Evolutionary conservation across 1,140 invertebrate species (phyloP).

Genomic region (Paracyclopina nana): DNA sequence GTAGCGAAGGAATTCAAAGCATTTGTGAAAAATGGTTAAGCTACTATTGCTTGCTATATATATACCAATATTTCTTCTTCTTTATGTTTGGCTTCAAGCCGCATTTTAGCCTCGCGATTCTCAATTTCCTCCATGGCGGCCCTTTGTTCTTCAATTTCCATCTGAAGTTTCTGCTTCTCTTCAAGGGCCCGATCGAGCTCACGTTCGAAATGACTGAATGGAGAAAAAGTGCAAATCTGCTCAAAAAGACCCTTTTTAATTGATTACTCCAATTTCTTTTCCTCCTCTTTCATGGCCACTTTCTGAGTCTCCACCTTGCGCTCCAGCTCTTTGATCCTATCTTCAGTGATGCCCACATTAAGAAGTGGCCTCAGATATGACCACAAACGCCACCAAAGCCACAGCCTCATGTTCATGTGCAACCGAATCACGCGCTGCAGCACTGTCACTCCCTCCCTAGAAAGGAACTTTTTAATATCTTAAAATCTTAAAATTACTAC

Average conservation of each 20-base stretch:
- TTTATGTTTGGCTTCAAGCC: not conserved
- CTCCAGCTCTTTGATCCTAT: conserved; percentile 47
- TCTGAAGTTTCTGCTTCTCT: not conserved
- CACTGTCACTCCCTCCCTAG: conserved; percentile 49
- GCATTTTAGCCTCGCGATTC: not conserved
- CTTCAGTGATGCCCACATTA: conserved; percentile 90
- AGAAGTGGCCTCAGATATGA: conserved; percentile 94
- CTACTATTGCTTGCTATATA: no score
- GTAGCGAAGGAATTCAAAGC: no score
- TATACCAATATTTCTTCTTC: not conserved
- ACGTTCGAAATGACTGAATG: not conserved
- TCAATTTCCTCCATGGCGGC: not conserved
- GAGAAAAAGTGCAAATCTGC: not conserved
- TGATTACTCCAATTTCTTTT: not conserved
- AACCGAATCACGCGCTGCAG: conserved; percentile 96
- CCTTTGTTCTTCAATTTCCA: not conserved
- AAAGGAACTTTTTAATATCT: no score
- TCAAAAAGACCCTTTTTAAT: not conserved
- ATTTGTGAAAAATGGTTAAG: no score
- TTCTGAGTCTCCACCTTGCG: conserved; percentile 43
- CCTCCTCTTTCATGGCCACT: not conserved
- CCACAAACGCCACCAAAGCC: conserved; percentile 99
- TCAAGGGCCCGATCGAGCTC: not conserved
- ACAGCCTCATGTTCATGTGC: conserved; percentile 90
- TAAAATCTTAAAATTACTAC: no score